Percentiles rank a stretch among this genome's conserved stretches.
phyloP scores from a whole-genome alignment of 2,888 invertebrate species.

The Brassicogethes aeneus region DNA sequence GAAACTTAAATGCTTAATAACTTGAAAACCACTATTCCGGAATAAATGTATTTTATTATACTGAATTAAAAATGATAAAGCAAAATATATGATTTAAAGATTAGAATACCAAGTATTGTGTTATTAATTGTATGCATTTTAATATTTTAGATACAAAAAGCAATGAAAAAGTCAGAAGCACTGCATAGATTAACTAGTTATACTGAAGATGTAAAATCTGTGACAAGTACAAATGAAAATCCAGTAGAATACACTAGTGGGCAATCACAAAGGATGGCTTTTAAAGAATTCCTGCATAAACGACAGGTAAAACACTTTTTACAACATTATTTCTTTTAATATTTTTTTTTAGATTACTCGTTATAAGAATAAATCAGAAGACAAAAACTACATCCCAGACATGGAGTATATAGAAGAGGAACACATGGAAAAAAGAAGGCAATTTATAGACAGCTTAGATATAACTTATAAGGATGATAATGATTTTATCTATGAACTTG shows the following conservation, averaged over 20 bases:
- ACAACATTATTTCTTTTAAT: slow-evolving; percentile 1
- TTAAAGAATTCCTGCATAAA: slow-evolving; percentile 48
- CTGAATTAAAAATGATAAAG: too few relatives aligned
- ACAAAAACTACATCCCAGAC: slow-evolving; percentile 27
- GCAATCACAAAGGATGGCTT: slow-evolving; percentile 42
- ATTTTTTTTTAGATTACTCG: slow-evolving; percentile 24
- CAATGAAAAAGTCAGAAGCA: slow-evolving; percentile 31
- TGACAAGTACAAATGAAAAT: slow-evolving; percentile 22
- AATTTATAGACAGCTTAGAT: slow-evolving; percentile 20
- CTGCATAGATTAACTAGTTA: slow-evolving; percentile 20
- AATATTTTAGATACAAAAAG: slow-evolving; percentile 28
- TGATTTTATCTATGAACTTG: slow-evolving; percentile 24
- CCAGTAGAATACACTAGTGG: slow-evolving; percentile 24
- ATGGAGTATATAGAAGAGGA: slow-evolving; percentile 30
- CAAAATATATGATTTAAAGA: too few relatives aligned
- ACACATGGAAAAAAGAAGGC: slow-evolving; percentile 14
- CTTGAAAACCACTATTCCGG: too few relatives aligned
- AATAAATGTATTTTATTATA: too few relatives aligned
- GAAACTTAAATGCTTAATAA: too few relatives aligned
- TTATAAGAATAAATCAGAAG: slow-evolving; percentile 20
- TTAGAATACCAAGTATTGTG: too few relatives aligned
- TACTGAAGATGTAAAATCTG: slow-evolving; percentile 15
- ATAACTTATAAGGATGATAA: slow-evolving; percentile 17
- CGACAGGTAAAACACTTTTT: slow-evolving; percentile 47
- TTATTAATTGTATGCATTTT: not conserved